Percentiles rank a stretch among this genome's conserved stretches.
phyloP scores from a whole-genome alignment of 2,113 vertebrate genomes.

The Chinchilla lanigera region DNA sequence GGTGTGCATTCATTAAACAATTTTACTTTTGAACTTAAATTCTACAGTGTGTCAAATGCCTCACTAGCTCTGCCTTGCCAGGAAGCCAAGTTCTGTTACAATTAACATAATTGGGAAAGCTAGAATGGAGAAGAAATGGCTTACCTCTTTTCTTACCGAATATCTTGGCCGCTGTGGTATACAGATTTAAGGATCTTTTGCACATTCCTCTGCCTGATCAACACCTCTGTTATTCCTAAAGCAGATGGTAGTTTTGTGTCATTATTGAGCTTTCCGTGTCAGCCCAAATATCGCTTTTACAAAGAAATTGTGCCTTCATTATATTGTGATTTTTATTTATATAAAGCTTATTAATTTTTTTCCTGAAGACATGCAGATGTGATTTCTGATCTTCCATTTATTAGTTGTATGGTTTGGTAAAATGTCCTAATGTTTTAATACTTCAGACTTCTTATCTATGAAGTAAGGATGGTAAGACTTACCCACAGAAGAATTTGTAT shows the following conservation, averaged over 20 bases:
- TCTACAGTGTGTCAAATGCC: conserved; percentile 80
- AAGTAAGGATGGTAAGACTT: neutral
- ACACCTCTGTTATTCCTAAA: conserved; percentile 38
- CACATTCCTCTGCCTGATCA: neutral
- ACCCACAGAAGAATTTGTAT: neutral
- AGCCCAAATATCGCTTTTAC: conserved; percentile 1
- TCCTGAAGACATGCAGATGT: neutral
- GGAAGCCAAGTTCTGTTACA: conserved; percentile 70
- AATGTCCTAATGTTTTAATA: neutral
- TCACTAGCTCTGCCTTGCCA: conserved; percentile 67
- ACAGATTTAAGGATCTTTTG: conserved; percentile 43
- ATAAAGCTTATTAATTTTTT: neutral
- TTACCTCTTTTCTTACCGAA: conserved; percentile 58
- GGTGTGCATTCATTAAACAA: conserved; percentile 85
- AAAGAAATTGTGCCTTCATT: neutral
- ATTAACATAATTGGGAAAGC: conserved; percentile 71
- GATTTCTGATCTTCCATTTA: conserved; percentile 8
- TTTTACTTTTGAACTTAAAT: conserved; percentile 85
- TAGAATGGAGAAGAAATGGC: conserved; percentile 37
- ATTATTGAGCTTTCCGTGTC: neutral
- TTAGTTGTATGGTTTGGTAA: neutral
- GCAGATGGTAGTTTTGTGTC: conserved; percentile 12
- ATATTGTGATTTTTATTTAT: conserved; percentile 34
- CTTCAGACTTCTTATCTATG: neutral
- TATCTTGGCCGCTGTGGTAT: conserved; percentile 42